phyloP scores from a whole-genome alignment of 2,113 vertebrate genomes.

The Campylorhamphus procurvoides region DNA sequence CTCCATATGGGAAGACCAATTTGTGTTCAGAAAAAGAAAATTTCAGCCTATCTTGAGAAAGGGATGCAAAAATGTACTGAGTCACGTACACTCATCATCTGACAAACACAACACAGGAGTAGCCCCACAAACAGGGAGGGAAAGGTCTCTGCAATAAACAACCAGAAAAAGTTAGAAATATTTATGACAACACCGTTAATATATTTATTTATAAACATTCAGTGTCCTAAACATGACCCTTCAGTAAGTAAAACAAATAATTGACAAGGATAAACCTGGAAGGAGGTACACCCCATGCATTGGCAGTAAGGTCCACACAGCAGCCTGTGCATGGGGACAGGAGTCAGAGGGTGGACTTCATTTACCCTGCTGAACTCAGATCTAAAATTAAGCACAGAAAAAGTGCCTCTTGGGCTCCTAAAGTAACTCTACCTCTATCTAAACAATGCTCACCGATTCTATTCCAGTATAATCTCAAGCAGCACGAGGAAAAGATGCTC shows the following conservation, averaged over 20 bases:
- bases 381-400: neutral
- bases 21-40: neutral
- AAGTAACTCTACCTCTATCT: neutral
- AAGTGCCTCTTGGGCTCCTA: neutral
- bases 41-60: neutral
- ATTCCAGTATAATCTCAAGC: neutral
- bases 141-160: accelerated
- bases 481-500: neutral
- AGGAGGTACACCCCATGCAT: accelerated
- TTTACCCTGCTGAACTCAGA: accelerated
- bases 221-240: neutral
- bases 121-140: neutral
- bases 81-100: accelerated
- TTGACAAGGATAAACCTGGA: neutral
- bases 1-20: neutral
- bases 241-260: accelerated
- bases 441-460: neutral
- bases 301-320: accelerated
- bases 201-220: neutral
- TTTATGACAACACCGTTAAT: accelerated
- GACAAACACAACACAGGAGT: accelerated
- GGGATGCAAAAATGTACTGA: neutral
- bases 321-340: neutral
- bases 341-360: neutral
- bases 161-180: neutral